Base-by-base conservation (phyloP, 2,113 vertebrate genomes). In the Colinus virginianus region DNA sequence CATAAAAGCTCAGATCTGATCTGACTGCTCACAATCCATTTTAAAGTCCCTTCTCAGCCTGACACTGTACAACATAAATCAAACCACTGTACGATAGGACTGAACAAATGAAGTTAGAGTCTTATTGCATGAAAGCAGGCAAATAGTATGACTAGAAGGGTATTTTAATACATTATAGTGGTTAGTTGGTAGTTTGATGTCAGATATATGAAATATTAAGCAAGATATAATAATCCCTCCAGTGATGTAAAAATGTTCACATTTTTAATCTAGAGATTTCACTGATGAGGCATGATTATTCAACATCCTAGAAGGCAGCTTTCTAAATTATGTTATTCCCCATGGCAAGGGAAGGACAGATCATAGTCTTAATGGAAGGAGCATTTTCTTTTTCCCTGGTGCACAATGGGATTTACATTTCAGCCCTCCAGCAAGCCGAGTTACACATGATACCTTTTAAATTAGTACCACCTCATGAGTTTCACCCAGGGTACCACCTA, bases 121-220 rank as follows among this genome's bases (percentile, higher is more conserved):
- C 69, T 72, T 36, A 19, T 74, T 49, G 77, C 78, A 93, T 89
- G 91, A 97, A 97, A 95, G n/a, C 46, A 76, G 84, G 76, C 80
- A 94, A 94, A 88, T 88, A 70, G 40, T 87, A 94, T 96, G 77
- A 91, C 94, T 58, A 68, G 88, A 95, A 96, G 84, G 83, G 55
- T 61, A 78, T 93, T 96, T 97, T 95, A 96, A 97, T 97, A 94
- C 88, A 94, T 97, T 93, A 96, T 34, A 84, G 64, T 93, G 6
- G 0, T 96, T 96, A 97, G 90, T 94, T 78, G 84, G 70, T 84
- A 93, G 66, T 77, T 95, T 90, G 67, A 96, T 97, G 97, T 95
- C 94, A 96, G 94, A 93, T 94, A 96, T 84, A 95, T 96, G 90
- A 97, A 97, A 97, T 97, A 97, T 95, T 97, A 96, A 97, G 90